Conservation (phyloP, 92 coral and sea anemone species). For the Epizoanthus stellaris region DNA sequence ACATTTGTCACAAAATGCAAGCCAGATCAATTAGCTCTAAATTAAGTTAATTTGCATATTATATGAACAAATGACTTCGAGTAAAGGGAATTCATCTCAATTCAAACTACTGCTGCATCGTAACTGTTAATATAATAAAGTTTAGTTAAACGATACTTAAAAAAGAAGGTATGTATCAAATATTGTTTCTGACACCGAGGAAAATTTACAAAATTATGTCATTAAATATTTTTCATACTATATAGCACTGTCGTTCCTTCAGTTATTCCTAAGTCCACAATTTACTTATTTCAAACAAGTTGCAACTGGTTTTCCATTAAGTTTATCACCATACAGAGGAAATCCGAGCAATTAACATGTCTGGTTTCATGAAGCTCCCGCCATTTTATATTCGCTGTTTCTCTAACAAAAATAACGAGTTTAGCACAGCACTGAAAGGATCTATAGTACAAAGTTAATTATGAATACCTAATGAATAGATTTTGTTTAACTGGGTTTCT, state of each 20-base stretch:
- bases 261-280: neutral
- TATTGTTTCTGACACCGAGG: too few relatives aligned
- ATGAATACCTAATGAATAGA: neutral
- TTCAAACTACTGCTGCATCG: neutral
- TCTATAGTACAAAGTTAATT: neutral
- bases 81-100: neutral
- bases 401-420: neutral
- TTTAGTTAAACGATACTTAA: too few relatives aligned
- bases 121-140: neutral
- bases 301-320: neutral
- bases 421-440: too few relatives aligned
- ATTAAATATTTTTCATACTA: neutral
- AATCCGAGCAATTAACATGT: neutral
- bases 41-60: slow-evolving; percentile 40
- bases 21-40: neutral
- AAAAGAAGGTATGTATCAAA: too few relatives aligned
- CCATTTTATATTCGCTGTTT: neutral
- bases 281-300: neutral
- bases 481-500: neutral
- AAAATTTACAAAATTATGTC: neutral
- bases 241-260: neutral
- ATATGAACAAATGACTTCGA: neutral
- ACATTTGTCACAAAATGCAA: neutral
- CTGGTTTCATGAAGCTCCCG: neutral
- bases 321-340: neutral